phyloP scores from a whole-genome alignment of 1,140 invertebrate species.

The Heliconius eleuchia region DNA sequence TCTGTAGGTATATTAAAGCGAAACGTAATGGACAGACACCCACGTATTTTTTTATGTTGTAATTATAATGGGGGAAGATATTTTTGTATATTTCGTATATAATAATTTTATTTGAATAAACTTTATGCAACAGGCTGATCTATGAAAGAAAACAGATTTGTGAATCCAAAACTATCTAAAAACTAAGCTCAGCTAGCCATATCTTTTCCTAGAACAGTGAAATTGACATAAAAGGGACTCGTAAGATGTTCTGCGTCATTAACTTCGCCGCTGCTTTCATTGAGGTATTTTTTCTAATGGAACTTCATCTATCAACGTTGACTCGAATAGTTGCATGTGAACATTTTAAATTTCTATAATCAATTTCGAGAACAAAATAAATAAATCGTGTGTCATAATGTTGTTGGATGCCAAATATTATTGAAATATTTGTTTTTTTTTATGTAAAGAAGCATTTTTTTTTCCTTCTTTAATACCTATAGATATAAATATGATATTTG shows the following conservation, averaged over 20 bases:
- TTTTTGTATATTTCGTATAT: neutral
- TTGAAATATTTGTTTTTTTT: neutral
- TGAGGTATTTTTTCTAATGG: constrained; percentile 17
- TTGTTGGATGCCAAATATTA: neutral
- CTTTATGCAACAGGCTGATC: too few species aligned
- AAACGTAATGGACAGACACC: neutral
- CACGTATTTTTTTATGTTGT: neutral
- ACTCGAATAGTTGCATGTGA: neutral
- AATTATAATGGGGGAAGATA: neutral
- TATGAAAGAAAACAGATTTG: neutral
- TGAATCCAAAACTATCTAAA: constrained; percentile 15
- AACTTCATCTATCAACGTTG: constrained; percentile 18
- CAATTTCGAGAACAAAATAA: neutral
- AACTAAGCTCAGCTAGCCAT: constrained; percentile 4
- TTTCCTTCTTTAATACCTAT: neutral
- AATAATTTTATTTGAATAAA: too few species aligned
- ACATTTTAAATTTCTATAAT: constrained; percentile 11
- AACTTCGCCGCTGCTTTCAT: constrained; percentile 8
- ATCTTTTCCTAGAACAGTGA: neutral
- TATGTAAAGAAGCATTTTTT: neutral
- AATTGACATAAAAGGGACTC: constrained; percentile 26
- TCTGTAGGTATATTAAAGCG: neutral
- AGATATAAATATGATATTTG: neutral
- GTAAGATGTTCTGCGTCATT: constrained; percentile 22
- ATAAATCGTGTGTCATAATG: neutral